Conservation (phyloP, 2,797 vertebrate species). For the Leucoraja ocellata region DNA sequence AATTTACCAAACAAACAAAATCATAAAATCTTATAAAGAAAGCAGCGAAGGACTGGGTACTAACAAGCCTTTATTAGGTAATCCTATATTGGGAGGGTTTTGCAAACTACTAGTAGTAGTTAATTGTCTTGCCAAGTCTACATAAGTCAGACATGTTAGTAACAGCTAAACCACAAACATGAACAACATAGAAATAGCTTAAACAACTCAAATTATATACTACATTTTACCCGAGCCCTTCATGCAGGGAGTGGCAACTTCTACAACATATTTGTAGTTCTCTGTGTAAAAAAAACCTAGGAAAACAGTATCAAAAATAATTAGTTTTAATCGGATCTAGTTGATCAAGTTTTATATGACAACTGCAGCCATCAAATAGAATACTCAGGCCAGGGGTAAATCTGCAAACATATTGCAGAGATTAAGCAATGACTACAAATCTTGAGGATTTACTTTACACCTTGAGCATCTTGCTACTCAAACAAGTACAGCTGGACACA, state of each 20-base stretch:
- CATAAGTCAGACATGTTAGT: conserved; percentile 58
- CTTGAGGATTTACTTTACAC: conserved; percentile 42
- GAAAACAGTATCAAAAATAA: conserved; percentile 59
- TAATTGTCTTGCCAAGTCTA: conserved; percentile 55
- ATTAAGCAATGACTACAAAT: conserved; percentile 50
- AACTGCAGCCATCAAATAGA: conserved; percentile 54
- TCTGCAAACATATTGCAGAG: conserved; percentile 51
- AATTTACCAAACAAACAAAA: neutral
- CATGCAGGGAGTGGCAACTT: conserved; percentile 59
- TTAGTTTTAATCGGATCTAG: conserved; percentile 57
- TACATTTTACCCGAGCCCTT: conserved; percentile 58
- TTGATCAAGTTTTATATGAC: conserved; percentile 62
- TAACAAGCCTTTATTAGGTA: conserved; percentile 27
- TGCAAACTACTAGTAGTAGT: conserved; percentile 47
- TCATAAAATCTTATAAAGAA: neutral
- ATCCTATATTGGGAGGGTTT: conserved; percentile 46
- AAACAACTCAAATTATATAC: conserved; percentile 55
- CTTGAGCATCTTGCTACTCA: conserved; percentile 29
- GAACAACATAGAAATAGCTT: conserved; percentile 52
- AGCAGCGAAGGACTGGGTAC: neutral
- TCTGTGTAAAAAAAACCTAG: conserved; percentile 53
- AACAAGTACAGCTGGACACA: conserved; percentile 36
- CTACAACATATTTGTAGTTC: conserved; percentile 61
- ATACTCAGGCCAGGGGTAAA: conserved; percentile 59
- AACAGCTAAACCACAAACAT: conserved; percentile 59